A percentile compares a stretch with the other conserved stretches of the same genome.
These are phyloP conservation scores for Brassicogethes aeneus DNA, from an alignment of 2,888 invertebrate species.

Conservation along the genomic window DNA sequence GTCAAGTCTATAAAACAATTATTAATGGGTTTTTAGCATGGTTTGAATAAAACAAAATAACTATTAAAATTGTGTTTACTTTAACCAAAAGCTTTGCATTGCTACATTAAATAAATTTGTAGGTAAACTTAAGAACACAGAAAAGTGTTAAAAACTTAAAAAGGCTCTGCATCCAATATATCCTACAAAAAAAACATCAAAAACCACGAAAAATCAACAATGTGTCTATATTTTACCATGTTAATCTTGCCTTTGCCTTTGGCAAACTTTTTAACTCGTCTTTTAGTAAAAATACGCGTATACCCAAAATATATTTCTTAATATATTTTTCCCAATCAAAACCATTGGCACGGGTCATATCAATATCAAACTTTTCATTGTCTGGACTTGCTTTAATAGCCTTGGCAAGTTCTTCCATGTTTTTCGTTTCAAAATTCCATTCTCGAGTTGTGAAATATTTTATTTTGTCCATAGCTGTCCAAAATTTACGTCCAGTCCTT, in stretches of 20 bases:
- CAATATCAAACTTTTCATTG: slow-evolving; percentile 53
- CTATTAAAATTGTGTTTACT: no score
- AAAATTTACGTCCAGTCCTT: slow-evolving; percentile 67
- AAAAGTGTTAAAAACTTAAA: neutral
- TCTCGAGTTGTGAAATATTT: slow-evolving; percentile 77
- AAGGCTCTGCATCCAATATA: slow-evolving; percentile 4
- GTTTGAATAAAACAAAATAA: no score
- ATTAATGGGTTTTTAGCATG: no score
- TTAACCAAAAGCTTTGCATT: no score
- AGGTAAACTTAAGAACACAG: neutral
- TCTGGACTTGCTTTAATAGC: slow-evolving; percentile 46
- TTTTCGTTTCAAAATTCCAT: slow-evolving; percentile 65
- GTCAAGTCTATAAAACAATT: no score
- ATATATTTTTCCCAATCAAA: slow-evolving; percentile 74
- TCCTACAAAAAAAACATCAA: slow-evolving; percentile 1
- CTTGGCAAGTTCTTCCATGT: slow-evolving; percentile 48
- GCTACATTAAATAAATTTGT: slow-evolving; percentile 1
- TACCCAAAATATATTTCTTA: slow-evolving; percentile 71
- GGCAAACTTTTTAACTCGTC: slow-evolving; percentile 59
- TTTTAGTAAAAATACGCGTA: slow-evolving; percentile 67
- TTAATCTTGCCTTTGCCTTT: slow-evolving; percentile 53
- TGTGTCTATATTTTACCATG: slow-evolving; percentile 52
- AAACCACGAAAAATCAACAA: neutral
- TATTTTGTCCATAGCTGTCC: slow-evolving; percentile 66
- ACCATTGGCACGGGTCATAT: slow-evolving; percentile 43